Percentiles rank a stretch among this genome's conserved stretches.
phyloP scores from a whole-genome alignment of 2,113 vertebrate genomes.

The Vicugna pacos region DNA sequence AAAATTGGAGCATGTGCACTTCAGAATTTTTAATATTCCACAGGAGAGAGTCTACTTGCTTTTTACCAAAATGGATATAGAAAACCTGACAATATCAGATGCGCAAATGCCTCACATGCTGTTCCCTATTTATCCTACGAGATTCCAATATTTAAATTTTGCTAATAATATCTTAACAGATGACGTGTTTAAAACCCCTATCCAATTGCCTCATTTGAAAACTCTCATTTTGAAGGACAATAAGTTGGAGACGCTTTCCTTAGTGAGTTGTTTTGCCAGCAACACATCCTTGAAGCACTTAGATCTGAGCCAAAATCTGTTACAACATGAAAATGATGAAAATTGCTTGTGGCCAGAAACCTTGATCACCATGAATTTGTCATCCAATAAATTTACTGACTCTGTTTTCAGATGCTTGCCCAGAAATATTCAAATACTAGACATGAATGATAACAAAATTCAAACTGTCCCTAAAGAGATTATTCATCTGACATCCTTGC shows the following conservation, averaged over 20 bases:
- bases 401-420: conserved; percentile 92
- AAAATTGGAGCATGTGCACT: conserved; percentile 64
- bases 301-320: conserved; percentile 90
- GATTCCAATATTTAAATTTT: conserved; percentile 85
- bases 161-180: conserved; percentile 87
- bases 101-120: conserved; percentile 86
- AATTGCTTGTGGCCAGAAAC: conserved; percentile 88
- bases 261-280: conserved; percentile 87
- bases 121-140: conserved; percentile 85
- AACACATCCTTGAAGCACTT: conserved; percentile 87
- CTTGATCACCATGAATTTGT: conserved; percentile 88
- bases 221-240: conserved; percentile 83
- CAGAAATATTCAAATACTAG: conserved; percentile 79
- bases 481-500: conserved; percentile 83
- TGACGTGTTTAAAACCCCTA: conserved; percentile 85
- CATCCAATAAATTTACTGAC: conserved; percentile 87
- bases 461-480: conserved; percentile 82
- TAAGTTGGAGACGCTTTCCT: conserved; percentile 85
- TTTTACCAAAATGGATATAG: conserved; percentile 88
- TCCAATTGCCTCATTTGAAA: conserved; percentile 79
- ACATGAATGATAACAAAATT: conserved; percentile 91
- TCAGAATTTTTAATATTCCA: conserved; percentile 86
- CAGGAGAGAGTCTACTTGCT: conserved; percentile 88
- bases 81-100: conserved; percentile 83
- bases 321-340: conserved; percentile 81